phyloP scores from a whole-genome alignment of 2,888 invertebrate genomes.

The Netelia virgata region DNA sequence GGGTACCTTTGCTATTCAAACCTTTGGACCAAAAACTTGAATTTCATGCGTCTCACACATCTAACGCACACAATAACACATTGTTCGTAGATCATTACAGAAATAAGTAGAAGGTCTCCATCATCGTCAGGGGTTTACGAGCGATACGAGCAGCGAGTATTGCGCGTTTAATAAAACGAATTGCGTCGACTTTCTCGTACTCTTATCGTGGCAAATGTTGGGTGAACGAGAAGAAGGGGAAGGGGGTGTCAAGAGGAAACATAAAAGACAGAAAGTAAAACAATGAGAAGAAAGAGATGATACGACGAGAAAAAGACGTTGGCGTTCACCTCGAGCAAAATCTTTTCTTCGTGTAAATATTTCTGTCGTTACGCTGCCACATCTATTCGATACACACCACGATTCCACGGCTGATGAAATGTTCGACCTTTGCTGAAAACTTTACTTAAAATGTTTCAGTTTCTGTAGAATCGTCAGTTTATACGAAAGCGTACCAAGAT shows the following conservation, averaged over 20 bases:
- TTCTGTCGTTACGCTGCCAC: too few species aligned
- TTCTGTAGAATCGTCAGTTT: too few species aligned
- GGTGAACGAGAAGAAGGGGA: neutral
- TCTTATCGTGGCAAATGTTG: slow-evolving; percentile 38
- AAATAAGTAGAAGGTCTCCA: neutral
- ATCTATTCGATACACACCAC: too few species aligned
- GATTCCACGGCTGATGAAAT: too few species aligned
- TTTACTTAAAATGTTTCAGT: too few species aligned
- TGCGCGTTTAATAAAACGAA: slow-evolving; percentile 31
- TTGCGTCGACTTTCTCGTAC: slow-evolving; percentile 16
- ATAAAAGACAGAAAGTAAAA: slow-evolving; percentile 9
- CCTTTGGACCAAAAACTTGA: slow-evolving; percentile 20
- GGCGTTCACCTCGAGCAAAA: neutral
- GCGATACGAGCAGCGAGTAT: slow-evolving; percentile 19
- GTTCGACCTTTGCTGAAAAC: too few species aligned
- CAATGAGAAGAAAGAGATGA: neutral
- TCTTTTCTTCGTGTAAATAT: too few species aligned
- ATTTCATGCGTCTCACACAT: slow-evolving; percentile 1
- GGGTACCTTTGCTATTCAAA: neutral
- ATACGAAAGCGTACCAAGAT: neutral
- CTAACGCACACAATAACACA: neutral
- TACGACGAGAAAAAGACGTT: neutral
- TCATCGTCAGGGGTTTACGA: neutral
- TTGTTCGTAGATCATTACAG: neutral
- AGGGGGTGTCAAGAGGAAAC: slow-evolving; percentile 17